Conservation (phyloP, 2,888 invertebrate species). For the Norana najaformis region DNA sequence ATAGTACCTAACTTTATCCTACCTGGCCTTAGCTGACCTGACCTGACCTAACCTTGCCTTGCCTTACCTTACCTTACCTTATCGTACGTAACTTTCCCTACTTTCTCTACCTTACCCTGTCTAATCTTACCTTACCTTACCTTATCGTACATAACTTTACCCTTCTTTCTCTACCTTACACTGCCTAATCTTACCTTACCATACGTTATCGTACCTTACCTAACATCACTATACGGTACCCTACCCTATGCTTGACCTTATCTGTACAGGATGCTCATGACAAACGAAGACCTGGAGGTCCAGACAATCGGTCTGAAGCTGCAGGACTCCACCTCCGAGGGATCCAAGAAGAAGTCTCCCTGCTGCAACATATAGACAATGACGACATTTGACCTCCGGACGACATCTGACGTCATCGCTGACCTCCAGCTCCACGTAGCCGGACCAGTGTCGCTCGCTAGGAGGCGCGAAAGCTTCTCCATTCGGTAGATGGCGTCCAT, state of each 20-base stretch:
- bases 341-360: slow-evolving; percentile 28
- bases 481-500: slow-evolving; percentile 5
- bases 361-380: slow-evolving; percentile 23
- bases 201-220: too few species aligned
- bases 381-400: slow-evolving; percentile 1
- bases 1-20: too few species aligned
- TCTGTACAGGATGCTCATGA: slow-evolving; percentile 51
- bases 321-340: slow-evolving; percentile 32
- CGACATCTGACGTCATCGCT: not conserved
- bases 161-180: too few species aligned
- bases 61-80: too few species aligned
- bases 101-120: too few species aligned
- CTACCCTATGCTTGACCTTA: not conserved
- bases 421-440: slow-evolving; percentile 10
- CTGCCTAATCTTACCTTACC: too few species aligned
- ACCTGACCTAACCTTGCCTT: too few species aligned
- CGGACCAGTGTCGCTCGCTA: not conserved
- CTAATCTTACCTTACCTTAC: too few species aligned
- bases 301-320: slow-evolving; percentile 58
- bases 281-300: slow-evolving; percentile 61
- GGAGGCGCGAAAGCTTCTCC: not conserved
- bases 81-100: too few species aligned
- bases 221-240: too few species aligned
- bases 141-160: too few species aligned
- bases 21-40: too few species aligned